Percentiles rank a stretch among this genome's conserved stretches.
These are phyloP conservation scores for Glyptemys insculpta DNA, from an alignment of 2,797 vertebrate genomes.

Conservation along the genomic window DNA sequence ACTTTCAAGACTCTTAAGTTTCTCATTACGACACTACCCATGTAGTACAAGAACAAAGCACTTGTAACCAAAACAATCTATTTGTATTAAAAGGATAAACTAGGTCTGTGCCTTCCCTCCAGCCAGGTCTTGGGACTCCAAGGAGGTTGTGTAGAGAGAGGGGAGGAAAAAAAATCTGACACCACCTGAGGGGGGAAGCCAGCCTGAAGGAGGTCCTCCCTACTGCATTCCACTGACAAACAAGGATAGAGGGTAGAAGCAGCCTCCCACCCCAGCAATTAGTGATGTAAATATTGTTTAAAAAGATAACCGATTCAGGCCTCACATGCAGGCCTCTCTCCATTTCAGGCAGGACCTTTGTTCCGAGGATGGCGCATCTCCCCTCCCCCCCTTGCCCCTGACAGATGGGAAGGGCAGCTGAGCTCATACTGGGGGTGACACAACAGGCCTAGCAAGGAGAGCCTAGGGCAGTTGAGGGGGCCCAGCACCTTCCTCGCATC, in stretches of 20 bases:
- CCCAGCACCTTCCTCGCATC: too few relatives aligned
- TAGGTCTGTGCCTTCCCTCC: background rate
- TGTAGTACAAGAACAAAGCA: background rate
- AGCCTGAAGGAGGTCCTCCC: background rate
- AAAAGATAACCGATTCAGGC: too few relatives aligned
- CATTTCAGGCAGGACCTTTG: too few relatives aligned
- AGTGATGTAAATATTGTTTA: background rate
- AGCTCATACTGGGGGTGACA: too few relatives aligned
- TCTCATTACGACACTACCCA: background rate
- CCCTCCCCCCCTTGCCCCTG: too few relatives aligned
- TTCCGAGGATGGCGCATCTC: too few relatives aligned
- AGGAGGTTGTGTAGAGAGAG: background rate
- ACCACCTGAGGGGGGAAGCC: background rate
- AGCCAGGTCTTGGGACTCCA: background rate
- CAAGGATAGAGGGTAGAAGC: background rate
- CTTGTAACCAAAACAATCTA: accelerated
- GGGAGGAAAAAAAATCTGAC: background rate
- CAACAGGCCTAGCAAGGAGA: too few relatives aligned
- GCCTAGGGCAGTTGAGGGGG: too few relatives aligned
- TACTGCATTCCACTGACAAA: background rate
- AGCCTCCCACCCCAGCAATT: background rate
- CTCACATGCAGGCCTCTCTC: too few relatives aligned
- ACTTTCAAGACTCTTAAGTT: background rate
- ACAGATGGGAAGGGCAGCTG: too few relatives aligned
- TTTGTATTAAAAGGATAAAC: background rate